Evolutionary conservation across 2,888 invertebrate species (phyloP).

Genomic region (Argyresthia goedartella): DNA sequence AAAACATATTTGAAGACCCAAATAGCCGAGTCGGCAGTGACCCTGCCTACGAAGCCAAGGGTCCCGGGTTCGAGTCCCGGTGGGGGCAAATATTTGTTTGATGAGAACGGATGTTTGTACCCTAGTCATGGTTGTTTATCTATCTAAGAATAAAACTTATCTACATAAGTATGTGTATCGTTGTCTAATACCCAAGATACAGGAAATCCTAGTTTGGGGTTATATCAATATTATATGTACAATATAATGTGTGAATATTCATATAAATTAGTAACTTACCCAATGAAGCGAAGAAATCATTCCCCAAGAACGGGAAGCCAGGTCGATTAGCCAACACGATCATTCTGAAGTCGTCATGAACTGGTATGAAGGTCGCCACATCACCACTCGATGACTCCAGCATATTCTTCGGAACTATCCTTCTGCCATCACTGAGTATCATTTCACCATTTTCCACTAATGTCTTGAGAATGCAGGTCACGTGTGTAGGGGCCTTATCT

Average conservation of each 20-base stretch:
- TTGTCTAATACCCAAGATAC: no score
- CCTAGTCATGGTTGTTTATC: no score
- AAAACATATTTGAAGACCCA: no score
- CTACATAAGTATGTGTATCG: no score
- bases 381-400: conserved; percentile 48
- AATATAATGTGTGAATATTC: neutral
- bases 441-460: conserved; percentile 96
- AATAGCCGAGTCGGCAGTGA: no score
- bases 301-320: conserved; percentile 97
- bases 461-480: conserved; percentile 95
- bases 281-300: conserved; percentile 92
- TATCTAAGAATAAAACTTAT: no score
- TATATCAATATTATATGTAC: no score
- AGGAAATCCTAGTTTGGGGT: no score
- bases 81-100: no score
- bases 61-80: no score
- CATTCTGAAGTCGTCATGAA: conserved; percentile 94
- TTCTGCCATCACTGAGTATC: conserved; percentile 93
- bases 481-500: conserved; percentile 97
- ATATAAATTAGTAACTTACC: conserved; percentile 50
- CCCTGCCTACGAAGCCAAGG: no score
- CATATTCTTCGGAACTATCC: conserved; percentile 78
- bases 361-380: conserved; percentile 74
- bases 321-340: conserved; percentile 96
- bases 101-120: no score